Evolutionary conservation across 2,113 vertebrate genomes (phyloP).

Genomic region (Machaerirhynchus nigripectus): DNA sequence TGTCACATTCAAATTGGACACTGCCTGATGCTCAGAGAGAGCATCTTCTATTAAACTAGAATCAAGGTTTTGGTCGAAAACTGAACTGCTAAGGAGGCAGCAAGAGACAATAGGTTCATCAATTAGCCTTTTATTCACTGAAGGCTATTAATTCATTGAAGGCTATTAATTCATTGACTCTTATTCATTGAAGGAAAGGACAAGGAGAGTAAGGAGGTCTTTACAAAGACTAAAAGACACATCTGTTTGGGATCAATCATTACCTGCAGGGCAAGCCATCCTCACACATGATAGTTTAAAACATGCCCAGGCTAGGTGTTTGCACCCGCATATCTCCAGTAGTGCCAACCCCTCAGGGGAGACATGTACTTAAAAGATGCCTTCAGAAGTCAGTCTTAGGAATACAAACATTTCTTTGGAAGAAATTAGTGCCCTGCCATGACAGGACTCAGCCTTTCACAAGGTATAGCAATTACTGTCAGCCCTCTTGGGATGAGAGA

Average conservation of each 20-base stretch:
- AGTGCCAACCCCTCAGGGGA: slow-evolving; percentile 23
- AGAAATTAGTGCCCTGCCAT: background rate
- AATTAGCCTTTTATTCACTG: background rate
- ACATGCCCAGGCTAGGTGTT: background rate
- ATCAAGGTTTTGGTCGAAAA: background rate
- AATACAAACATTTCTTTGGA: background rate
- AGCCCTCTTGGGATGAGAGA: background rate
- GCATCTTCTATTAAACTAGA: background rate
- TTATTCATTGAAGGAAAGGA: background rate
- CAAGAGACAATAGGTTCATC: background rate
- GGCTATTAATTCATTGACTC: background rate
- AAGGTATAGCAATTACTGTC: background rate
- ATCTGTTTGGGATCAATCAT: background rate
- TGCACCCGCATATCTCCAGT: background rate
- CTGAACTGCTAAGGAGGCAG: background rate
- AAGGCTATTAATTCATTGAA: background rate
- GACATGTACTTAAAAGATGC: background rate
- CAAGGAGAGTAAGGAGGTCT: background rate
- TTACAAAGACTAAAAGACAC: background rate
- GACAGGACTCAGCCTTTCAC: background rate
- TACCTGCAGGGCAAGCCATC: slow-evolving; percentile 4
- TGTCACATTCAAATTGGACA: background rate
- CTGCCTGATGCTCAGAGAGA: background rate
- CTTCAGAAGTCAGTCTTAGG: background rate
- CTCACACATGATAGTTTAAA: background rate